These are phyloP conservation scores for Amazona vittata DNA, from an alignment of 2,113 vertebrate genomes.

Conservation along the genomic window DNA sequence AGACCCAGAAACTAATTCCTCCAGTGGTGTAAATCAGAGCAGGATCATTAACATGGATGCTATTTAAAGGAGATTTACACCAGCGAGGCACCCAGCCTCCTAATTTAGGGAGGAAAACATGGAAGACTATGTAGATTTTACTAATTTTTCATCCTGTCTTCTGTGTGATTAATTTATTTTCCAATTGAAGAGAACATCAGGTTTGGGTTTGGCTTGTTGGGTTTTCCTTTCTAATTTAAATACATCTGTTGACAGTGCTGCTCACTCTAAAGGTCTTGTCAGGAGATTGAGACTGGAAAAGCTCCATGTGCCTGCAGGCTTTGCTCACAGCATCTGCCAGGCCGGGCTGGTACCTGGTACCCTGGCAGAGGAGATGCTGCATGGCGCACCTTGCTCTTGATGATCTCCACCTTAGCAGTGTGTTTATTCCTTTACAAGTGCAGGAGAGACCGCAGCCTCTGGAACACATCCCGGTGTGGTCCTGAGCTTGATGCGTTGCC, in stretches of 20 bases:
- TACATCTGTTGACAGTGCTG: neutral
- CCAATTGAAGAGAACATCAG: slow-evolving; percentile 1
- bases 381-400: neutral
- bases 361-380: neutral
- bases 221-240: neutral
- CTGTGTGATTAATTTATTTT: neutral
- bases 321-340: neutral
- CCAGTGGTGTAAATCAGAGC: slow-evolving; percentile 17
- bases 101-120: neutral
- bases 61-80: slow-evolving; percentile 29
- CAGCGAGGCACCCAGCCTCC: neutral
- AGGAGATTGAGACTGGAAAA: neutral
- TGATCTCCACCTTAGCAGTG: fast-evolving
- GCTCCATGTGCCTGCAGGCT: neutral
- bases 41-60: neutral
- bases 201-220: neutral
- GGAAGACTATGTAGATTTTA: neutral
- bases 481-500: neutral
- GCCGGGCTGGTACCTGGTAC: neutral
- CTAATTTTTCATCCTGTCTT: neutral
- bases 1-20: neutral
- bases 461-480: fast-evolving
- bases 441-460: fast-evolving
- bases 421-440: neutral
- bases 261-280: neutral